phyloP scores from a whole-genome alignment of 2,113 vertebrate species.

The Myiozetetes cayanensis region DNA sequence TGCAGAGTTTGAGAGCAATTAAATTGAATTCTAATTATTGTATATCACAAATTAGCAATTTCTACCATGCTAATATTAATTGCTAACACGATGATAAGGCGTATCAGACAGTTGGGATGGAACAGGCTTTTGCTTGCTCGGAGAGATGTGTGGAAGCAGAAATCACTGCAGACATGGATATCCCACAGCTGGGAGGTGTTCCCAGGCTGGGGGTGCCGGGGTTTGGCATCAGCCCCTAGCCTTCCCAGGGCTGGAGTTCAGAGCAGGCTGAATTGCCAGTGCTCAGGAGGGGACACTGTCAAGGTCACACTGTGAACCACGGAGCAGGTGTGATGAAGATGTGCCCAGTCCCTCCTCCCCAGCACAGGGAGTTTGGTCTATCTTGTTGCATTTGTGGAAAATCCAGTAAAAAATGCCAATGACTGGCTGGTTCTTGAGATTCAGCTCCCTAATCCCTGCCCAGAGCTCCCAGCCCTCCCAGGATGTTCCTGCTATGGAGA shows the following conservation, averaged over 20 bases:
- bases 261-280: not conserved
- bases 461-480: not conserved
- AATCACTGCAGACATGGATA: fast-evolving
- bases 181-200: not conserved
- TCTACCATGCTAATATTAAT: conserved; percentile 43
- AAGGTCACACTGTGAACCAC: fast-evolving
- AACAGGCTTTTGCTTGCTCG: not conserved
- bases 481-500: not conserved
- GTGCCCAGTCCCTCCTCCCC: not conserved
- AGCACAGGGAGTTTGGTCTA: not conserved
- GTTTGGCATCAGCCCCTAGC: not conserved
- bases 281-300: not conserved
- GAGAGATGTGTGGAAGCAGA: not conserved
- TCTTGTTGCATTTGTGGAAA: not conserved
- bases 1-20: conserved; percentile 8
- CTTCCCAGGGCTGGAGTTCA: not conserved
- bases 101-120: not conserved
- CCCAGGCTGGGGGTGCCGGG: not conserved
- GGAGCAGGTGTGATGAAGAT: fast-evolving
- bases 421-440: fast-evolving
- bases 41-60: conserved; percentile 33
- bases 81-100: not conserved
- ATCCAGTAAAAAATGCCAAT: fast-evolving
- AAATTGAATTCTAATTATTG: conserved; percentile 48
- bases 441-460: not conserved